Percentiles rank a stretch among this genome's conserved stretches.
phyloP scores from a whole-genome alignment of 2,888 invertebrate genomes.

The Caenorhabditis sp. region DNA sequence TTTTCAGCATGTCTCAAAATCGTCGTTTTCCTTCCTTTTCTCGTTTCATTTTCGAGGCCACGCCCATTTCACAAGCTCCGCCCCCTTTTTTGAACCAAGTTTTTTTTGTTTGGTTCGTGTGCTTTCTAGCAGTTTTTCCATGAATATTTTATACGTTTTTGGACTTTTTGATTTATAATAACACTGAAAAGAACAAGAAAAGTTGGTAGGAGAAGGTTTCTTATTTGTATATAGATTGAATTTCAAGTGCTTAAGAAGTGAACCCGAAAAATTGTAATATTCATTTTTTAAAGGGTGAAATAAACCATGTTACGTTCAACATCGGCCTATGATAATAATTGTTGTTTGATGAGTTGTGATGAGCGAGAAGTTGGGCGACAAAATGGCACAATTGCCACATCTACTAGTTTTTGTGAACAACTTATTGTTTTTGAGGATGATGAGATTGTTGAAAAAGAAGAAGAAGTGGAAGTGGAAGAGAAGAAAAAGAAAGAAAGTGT shows the following conservation, averaged over 20 bases:
- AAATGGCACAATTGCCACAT: neutral
- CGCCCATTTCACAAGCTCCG: too few species aligned
- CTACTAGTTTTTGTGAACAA: slow-evolving; percentile 15
- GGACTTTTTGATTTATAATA: neutral
- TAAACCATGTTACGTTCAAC: slow-evolving; percentile 14
- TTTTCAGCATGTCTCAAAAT: neutral
- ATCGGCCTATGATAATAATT: slow-evolving; percentile 29
- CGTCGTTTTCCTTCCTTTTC: neutral
- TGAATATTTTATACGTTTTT: slow-evolving; percentile 2
- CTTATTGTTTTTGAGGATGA: slow-evolving; percentile 2
- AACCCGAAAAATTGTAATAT: neutral
- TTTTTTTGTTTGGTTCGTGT: neutral
- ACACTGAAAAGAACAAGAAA: neutral
- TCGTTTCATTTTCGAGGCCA: neutral
- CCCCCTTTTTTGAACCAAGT: neutral
- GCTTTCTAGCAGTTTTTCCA: neutral
- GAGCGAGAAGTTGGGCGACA: slow-evolving; percentile 6
- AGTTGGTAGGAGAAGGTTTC: neutral
- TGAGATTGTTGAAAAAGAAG: slow-evolving; percentile 11
- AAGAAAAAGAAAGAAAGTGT: neutral
- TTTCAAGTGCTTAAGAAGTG: neutral
- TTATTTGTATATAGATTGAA: neutral
- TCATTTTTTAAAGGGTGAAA: neutral
- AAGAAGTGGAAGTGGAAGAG: neutral
- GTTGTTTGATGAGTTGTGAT: slow-evolving; percentile 18